phyloP scores from a whole-genome alignment of 92 coral and sea anemone genomes.

The Phymanthus crucifer region DNA sequence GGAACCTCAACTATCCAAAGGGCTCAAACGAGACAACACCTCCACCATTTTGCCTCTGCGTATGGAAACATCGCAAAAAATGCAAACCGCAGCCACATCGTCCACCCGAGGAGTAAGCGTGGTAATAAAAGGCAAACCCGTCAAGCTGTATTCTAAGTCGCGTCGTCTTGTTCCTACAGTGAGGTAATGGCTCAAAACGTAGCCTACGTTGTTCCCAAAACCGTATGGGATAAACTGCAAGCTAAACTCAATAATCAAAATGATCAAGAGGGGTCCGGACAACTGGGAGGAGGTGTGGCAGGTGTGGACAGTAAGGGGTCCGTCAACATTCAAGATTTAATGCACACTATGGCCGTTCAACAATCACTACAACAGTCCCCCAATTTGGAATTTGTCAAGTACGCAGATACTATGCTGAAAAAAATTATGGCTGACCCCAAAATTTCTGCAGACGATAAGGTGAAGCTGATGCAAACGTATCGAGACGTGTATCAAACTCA shows the following conservation, averaged over 20 bases:
- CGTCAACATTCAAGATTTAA: background rate
- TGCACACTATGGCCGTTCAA: background rate
- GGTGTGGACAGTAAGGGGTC: background rate
- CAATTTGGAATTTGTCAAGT: background rate
- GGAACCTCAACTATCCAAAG: too few relatives aligned
- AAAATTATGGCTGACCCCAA: background rate
- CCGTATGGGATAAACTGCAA: background rate
- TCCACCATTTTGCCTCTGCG: too few relatives aligned
- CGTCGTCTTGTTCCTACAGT: background rate
- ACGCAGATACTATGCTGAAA: background rate
- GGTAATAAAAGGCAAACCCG: too few relatives aligned
- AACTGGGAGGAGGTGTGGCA: background rate
- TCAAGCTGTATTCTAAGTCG: background rate
- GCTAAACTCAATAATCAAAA: too few relatives aligned
- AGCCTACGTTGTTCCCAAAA: background rate
- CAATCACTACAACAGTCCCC: background rate
- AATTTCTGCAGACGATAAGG: background rate
- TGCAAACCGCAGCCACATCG: too few relatives aligned
- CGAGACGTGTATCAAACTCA: background rate
- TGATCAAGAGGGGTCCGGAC: background rate
- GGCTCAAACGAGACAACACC: too few relatives aligned
- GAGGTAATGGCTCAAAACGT: background rate
- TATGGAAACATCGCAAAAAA: too few relatives aligned
- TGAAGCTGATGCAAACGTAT: too few relatives aligned
- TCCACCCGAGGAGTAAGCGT: too few relatives aligned